These are phyloP conservation scores for Ptiloglossa arizonensis DNA, from an alignment of 1,140 invertebrate species.

Conservation along the genomic window DNA sequence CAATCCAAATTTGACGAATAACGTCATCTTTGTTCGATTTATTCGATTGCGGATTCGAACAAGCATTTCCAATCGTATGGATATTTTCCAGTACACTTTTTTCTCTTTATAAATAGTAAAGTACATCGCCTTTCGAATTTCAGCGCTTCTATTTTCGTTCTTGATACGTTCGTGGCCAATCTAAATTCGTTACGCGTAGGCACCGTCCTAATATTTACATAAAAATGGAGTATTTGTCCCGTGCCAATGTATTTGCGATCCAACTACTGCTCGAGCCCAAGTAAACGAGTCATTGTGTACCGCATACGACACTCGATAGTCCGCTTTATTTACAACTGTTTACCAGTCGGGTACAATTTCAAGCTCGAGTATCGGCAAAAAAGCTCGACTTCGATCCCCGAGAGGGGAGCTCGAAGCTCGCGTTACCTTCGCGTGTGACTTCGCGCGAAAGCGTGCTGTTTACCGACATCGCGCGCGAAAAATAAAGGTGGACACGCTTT, in stretches of 20 bases:
- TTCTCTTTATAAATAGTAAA: too few species aligned
- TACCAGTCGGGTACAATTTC: slow-evolving; percentile 52
- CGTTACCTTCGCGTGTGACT: slow-evolving; percentile 45
- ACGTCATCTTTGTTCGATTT: too few species aligned
- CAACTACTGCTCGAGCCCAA: too few species aligned
- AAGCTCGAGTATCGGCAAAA: slow-evolving; percentile 31
- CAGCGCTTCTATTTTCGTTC: not conserved
- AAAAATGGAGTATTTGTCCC: too few species aligned
- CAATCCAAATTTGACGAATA: too few species aligned
- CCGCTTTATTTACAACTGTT: slow-evolving; percentile 56
- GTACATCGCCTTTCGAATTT: not conserved
- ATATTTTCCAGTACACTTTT: too few species aligned
- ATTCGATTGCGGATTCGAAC: too few species aligned
- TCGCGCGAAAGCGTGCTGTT: slow-evolving; percentile 31
- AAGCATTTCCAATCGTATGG: too few species aligned
- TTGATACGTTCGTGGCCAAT: not conserved
- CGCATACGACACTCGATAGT: not conserved
- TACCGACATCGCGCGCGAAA: not conserved
- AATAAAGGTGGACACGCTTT: slow-evolving; percentile 15
- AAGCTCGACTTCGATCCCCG: slow-evolving; percentile 28
- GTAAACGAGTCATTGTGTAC: too few species aligned
- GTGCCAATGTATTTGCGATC: too few species aligned
- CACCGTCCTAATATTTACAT: too few species aligned
- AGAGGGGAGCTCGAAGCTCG: slow-evolving; percentile 9
- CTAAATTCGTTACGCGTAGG: too few species aligned